These are phyloP conservation scores for Rotaria magnacalcarata DNA, from an alignment of 2,888 invertebrate genomes.

Conservation along the genomic window DNA sequence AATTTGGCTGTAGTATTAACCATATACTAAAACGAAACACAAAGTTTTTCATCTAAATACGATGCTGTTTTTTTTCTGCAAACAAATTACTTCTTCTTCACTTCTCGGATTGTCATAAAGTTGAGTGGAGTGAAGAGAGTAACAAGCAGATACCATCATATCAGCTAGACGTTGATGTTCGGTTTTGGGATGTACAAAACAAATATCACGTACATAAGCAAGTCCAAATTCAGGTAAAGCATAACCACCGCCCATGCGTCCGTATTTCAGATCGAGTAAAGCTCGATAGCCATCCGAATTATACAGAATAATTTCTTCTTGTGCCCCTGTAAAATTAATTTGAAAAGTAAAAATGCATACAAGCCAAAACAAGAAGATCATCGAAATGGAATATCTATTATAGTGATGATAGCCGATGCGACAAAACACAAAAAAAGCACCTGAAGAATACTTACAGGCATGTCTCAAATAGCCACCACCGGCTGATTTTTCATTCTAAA, in stretches of 20 bases:
- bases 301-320: constrained; percentile 28
- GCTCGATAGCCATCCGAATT: constrained; percentile 26
- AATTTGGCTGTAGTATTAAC: neutral
- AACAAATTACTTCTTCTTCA: neutral
- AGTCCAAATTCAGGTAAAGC: constrained; percentile 23
- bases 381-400: too few species aligned
- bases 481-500: constrained; percentile 19
- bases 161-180: neutral
- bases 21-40: neutral
- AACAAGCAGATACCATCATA: constrained; percentile 9
- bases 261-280: neutral
- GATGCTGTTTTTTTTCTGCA: too few species aligned
- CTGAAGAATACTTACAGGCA: neutral
- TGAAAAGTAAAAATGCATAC: neutral
- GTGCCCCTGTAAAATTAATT: neutral
- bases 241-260: neutral
- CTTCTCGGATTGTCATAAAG: constrained; percentile 3
- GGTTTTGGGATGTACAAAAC: neutral
- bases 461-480: neutral
- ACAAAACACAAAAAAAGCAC: too few species aligned
- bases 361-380: neutral
- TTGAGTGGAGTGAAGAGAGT: neutral
- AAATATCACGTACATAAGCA: neutral
- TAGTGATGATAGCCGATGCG: too few species aligned
- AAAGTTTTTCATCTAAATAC: neutral